Percentiles rank a stretch among this genome's conserved stretches.
phyloP scores from a whole-genome alignment of 2,113 vertebrate genomes.

The Dermatemys mawii region DNA sequence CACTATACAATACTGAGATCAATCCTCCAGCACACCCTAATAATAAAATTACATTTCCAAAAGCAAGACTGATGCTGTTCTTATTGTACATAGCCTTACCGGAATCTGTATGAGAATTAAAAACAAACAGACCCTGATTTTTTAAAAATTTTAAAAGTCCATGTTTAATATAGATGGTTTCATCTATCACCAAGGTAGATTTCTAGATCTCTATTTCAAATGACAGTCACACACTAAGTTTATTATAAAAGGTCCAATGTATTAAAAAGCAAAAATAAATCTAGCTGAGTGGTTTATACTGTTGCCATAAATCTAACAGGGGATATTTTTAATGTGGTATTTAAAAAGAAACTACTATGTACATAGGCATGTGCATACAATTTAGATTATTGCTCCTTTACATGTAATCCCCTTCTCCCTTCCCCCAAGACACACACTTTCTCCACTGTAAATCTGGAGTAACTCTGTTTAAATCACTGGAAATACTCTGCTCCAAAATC shows the following conservation, averaged over 20 bases:
- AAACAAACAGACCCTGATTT: not conserved
- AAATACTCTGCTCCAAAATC: not conserved
- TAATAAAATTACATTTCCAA: slow-evolving; percentile 58
- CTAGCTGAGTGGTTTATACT: not conserved
- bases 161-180: not conserved
- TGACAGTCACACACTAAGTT: slow-evolving; percentile 1
- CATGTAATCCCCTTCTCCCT: not conserved
- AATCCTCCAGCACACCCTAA: slow-evolving; percentile 54
- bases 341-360: not conserved
- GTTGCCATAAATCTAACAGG: slow-evolving; percentile 1
- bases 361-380: not conserved
- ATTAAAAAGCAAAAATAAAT: not conserved
- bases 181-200: not conserved
- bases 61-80: slow-evolving; percentile 53
- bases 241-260: not conserved
- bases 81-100: not conserved
- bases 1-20: slow-evolving; percentile 1
- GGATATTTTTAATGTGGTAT: not conserved
- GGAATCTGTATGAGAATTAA: not conserved
- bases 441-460: not conserved
- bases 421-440: accelerated
- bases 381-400: not conserved
- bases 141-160: slow-evolving; percentile 21
- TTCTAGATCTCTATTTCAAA: slow-evolving; percentile 10
- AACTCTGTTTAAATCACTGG: not conserved